Percentiles rank a stretch among this genome's conserved stretches.
These are phyloP conservation scores for Spodoptera picta DNA, from an alignment of 2,888 invertebrate species.

Conservation along the genomic window DNA sequence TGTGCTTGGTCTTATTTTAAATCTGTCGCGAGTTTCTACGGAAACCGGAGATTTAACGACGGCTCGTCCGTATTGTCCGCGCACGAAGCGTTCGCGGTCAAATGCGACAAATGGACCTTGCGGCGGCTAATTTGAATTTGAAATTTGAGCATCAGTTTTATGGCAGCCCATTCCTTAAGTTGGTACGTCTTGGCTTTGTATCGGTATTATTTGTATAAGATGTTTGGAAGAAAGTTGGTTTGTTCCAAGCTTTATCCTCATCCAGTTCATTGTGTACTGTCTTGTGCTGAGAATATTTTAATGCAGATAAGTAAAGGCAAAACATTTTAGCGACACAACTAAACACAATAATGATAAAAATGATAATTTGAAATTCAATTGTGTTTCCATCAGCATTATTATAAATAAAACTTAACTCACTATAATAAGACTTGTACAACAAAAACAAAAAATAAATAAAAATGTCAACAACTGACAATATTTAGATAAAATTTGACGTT, in stretches of 20 bases:
- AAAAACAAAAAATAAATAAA: neutral
- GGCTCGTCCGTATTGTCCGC: constrained; percentile 85
- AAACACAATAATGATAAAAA: no score
- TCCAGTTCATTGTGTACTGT: no score
- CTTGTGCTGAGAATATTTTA: no score
- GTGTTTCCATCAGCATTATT: no score
- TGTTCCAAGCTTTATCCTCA: neutral
- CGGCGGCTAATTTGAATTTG: constrained; percentile 83
- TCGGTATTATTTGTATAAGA: constrained; percentile 53
- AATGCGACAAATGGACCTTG: constrained; percentile 72
- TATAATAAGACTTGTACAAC: no score
- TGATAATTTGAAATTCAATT: no score
- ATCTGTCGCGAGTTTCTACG: constrained; percentile 82
- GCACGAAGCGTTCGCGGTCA: constrained; percentile 77
- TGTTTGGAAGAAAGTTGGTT: constrained; percentile 38
- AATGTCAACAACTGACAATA: constrained; percentile 7
- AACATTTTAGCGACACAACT: no score
- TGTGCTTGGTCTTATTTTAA: constrained; percentile 84
- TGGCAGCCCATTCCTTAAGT: constrained; percentile 60
- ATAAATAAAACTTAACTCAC: no score
- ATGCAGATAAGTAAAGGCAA: no score
- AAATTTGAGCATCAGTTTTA: constrained; percentile 70
- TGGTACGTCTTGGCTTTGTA: constrained; percentile 48
- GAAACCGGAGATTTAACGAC: constrained; percentile 86
- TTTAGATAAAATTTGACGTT: constrained; percentile 28